Conservation (phyloP, 2,113 vertebrate genomes). For the Synodontis membranacea region DNA sequence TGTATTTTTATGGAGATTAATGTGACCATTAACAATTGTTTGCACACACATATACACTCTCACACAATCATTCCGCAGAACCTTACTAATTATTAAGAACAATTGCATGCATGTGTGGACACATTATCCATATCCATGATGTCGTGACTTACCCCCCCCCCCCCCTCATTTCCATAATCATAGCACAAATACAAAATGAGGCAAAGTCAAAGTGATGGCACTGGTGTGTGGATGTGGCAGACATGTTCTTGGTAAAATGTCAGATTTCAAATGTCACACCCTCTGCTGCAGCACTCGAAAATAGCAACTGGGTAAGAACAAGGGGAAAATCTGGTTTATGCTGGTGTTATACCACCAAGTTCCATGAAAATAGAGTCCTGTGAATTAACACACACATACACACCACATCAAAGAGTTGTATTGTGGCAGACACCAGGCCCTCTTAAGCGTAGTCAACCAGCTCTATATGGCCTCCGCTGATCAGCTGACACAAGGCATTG, state of each 20-base stretch:
- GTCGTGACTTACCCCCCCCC: no score
- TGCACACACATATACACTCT: background rate
- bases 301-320: background rate
- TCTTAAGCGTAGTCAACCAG: background rate
- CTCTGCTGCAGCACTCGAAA: background rate
- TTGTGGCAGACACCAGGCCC: background rate
- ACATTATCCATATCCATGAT: background rate
- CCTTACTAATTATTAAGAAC: background rate
- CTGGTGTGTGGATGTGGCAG: constrained; percentile 1
- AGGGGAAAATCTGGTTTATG: background rate
- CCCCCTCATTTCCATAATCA: background rate
- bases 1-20: background rate
- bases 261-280: constrained; percentile 15
- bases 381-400: background rate
- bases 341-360: background rate
- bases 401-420: constrained; percentile 1
- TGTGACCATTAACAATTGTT: background rate
- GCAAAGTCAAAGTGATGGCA: background rate
- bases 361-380: constrained; percentile 6
- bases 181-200: background rate
- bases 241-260: constrained; percentile 15
- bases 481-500: constrained; percentile 3
- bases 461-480: background rate
- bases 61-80: background rate
- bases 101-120: background rate